Percentiles rank a stretch among this genome's conserved stretches.
phyloP scores from a whole-genome alignment of 2,113 vertebrate species.

The Hypanus sabinus region DNA sequence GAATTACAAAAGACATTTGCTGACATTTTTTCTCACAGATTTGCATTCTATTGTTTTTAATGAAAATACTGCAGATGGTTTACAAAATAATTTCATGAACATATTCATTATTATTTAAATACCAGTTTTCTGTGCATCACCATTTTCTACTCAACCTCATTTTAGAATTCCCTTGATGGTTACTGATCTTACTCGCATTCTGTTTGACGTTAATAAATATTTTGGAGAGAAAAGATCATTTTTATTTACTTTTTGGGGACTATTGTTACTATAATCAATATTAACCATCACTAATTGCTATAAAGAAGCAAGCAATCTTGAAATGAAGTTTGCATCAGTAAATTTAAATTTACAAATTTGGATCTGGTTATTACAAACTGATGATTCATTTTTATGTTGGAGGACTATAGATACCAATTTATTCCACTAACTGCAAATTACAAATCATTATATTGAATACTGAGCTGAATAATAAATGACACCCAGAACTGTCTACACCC shows the following conservation, averaged over 20 bases:
- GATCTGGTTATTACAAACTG: neutral
- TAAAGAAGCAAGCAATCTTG: neutral
- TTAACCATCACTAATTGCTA: neutral
- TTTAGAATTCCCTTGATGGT: neutral
- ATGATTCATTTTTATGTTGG: neutral
- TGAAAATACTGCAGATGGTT: neutral
- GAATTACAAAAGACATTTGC: constrained; percentile 20
- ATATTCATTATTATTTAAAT: neutral
- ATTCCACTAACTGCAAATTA: neutral
- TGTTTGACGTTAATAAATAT: neutral
- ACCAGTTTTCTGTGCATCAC: neutral
- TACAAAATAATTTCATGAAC: neutral
- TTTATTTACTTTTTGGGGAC: neutral
- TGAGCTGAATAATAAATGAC: neutral
- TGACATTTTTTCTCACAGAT: constrained; percentile 5
- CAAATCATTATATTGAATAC: neutral
- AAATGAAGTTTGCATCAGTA: neutral
- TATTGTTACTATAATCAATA: neutral
- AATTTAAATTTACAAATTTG: neutral
- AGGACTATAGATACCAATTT: neutral
- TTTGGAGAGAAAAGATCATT: neutral
- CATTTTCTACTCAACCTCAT: neutral
- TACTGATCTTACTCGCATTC: neutral
- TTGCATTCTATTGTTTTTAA: neutral
- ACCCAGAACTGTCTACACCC: neutral